phyloP scores from a whole-genome alignment of 2,797 vertebrate genomes.

The Gymnothorax reevesii region DNA sequence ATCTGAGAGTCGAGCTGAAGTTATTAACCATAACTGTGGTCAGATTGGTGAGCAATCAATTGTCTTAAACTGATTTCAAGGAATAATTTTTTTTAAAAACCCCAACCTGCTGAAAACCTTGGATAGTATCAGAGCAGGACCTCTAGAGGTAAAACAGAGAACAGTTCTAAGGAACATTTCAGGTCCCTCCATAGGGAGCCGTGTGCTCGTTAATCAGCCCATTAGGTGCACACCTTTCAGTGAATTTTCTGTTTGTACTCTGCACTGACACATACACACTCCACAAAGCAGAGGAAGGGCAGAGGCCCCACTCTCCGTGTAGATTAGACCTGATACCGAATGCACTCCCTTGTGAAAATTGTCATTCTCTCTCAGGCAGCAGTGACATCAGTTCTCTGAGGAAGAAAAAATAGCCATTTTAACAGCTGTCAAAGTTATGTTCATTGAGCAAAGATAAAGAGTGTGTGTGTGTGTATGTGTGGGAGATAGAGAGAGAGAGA shows the following conservation, averaged over 20 bases:
- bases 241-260: neutral
- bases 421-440: neutral
- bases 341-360: neutral
- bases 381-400: neutral
- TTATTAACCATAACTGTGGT: neutral
- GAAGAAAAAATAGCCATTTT: neutral
- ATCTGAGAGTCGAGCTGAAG: no score
- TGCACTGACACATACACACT: neutral
- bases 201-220: neutral
- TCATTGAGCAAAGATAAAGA: neutral
- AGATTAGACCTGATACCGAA: conserved; percentile 6
- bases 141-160: neutral
- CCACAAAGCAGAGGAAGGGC: neutral
- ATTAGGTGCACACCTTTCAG: neutral
- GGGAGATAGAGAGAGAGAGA: no score
- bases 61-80: no score
- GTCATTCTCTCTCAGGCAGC: neutral
- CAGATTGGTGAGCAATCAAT: no score
- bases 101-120: no score
- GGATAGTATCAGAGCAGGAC: neutral
- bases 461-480: neutral
- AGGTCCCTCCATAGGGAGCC: neutral
- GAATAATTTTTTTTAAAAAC: no score
- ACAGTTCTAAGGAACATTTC: neutral
- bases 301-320: neutral